phyloP scores from a whole-genome alignment of 2,113 vertebrate genomes.

The Maccullochella peelii region DNA sequence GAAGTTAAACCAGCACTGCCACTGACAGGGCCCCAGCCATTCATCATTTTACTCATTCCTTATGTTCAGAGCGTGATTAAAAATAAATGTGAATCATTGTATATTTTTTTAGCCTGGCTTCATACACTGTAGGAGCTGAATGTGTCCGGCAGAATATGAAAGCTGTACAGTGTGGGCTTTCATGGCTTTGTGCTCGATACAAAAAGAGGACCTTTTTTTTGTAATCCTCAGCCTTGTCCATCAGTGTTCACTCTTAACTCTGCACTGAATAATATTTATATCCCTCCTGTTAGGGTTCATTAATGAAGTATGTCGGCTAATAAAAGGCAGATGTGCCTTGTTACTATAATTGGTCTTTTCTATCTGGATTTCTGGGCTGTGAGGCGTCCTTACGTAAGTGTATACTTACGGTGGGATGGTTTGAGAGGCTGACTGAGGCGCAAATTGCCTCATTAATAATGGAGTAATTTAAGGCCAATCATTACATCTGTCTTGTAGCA shows the following conservation, averaged over 20 bases:
- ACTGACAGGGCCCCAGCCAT: conserved; percentile 20
- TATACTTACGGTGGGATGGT: conserved; percentile 53
- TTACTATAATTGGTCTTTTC: conserved; percentile 74
- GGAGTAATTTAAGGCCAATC: conserved; percentile 71
- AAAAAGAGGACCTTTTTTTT: conserved; percentile 50
- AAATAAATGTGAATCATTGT: conserved; percentile 26
- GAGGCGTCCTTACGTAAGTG: conserved; percentile 57
- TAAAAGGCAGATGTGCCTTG: conserved; percentile 74
- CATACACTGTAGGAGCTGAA: conserved; percentile 40
- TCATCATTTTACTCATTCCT: conserved; percentile 44
- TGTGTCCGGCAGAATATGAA: conserved; percentile 49
- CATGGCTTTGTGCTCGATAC: conserved; percentile 48
- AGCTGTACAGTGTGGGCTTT: conserved; percentile 46
- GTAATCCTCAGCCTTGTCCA: conserved; percentile 46
- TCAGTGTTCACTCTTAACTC: conserved; percentile 39
- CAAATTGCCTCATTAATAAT: conserved; percentile 75
- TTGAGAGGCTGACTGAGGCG: conserved; percentile 59
- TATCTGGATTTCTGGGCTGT: conserved; percentile 62
- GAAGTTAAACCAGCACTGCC: conserved; percentile 13
- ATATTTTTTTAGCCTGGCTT: conserved; percentile 53
- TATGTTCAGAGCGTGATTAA: conserved; percentile 41
- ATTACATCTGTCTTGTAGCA: conserved; percentile 55
- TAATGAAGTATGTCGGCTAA: conserved; percentile 74
- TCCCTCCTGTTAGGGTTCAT: conserved; percentile 54
- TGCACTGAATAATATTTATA: conserved; percentile 63